Base-by-base conservation (phyloP, 92 coral and sea anemone genomes). In the Blastomussa wellsi region DNA sequence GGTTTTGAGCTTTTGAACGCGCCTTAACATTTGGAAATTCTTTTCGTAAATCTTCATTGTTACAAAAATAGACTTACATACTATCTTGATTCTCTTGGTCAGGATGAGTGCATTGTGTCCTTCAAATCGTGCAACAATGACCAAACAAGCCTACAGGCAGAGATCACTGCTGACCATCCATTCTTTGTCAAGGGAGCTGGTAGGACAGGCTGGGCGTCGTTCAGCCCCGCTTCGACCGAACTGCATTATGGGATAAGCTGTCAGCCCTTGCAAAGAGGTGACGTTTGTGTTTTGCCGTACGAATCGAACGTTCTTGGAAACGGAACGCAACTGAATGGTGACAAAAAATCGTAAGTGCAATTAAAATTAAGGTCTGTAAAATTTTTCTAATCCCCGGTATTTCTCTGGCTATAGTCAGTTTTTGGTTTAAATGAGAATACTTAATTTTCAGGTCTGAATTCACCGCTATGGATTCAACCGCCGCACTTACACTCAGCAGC, bases 401-500 rank as follows among this genome's bases (percentile, higher is more conserved):
- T 51, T 51, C 16, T 12, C 2, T 5, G 19, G 20, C 57, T 51
- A 1, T 15, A 26, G 26, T 62, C 16, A 13, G 5, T 9, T 0
- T 62, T 80, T 35, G 47, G 39, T 8, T 44, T 44, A 6, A 44
- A 44, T 83, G 36, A 32, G 39, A 69, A 14, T 69, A 9, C 0
- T 52, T 10, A n/a, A 32, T 31, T 52, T 80, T 8, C 75, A 96
- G 99, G 86, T 89, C 95, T 38, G 95, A 91, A 28, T 95, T 94
- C 69, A 95, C 93, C 52, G 98, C 92, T 29, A 74, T 93, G 91
- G 98, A 95, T 64, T 96, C 99, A 1, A 86, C 89, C 42, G 99
- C 99, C 4, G 99, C 95, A 3, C 90, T 91, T 19, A 92, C 99
- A 2, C 83, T 96, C 2, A 96, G 98, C 86, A 84, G 90, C 65